Percentiles rank a stretch among this genome's conserved stretches.
Conservation (phyloP, 2,888 invertebrate species). For the Eilema sororculum region DNA sequence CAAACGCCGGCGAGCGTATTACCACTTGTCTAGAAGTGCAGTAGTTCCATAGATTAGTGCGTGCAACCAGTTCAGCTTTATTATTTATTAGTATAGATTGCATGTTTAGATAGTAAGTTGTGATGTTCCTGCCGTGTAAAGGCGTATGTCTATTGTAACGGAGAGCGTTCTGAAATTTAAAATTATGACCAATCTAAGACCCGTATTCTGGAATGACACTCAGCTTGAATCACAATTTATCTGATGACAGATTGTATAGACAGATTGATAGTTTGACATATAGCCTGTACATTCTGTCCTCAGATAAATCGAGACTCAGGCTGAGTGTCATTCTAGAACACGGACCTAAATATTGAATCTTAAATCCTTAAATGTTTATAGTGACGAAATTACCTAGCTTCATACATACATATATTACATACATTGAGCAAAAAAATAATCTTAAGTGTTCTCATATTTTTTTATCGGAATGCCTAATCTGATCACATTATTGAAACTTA, state of each 20-base stretch:
- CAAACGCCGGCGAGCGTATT: no score
- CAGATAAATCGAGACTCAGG: no score
- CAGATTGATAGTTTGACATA: no score
- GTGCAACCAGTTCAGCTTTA: neutral
- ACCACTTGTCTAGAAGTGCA: no score
- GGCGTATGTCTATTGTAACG: neutral
- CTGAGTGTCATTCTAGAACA: no score
- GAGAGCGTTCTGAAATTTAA: neutral
- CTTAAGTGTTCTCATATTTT: neutral
- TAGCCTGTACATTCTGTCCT: no score
- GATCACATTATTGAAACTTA: neutral
- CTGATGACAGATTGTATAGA: no score
- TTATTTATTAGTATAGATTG: neutral
- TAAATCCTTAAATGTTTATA: neutral
- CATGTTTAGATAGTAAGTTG: neutral
- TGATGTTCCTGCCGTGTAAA: neutral
- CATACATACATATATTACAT: neutral
- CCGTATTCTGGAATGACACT: no score
- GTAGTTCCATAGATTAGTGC: neutral
- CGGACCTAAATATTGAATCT: no score
- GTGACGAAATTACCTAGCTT: neutral
- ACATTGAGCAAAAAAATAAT: neutral
- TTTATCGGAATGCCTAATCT: neutral
- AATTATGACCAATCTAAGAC: neutral
- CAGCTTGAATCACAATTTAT: no score